A percentile compares a stretch with the other conserved stretches of the same genome.
These are phyloP conservation scores for Magallana gigas DNA, from an alignment of 1,140 invertebrate species.

Conservation along the genomic window DNA sequence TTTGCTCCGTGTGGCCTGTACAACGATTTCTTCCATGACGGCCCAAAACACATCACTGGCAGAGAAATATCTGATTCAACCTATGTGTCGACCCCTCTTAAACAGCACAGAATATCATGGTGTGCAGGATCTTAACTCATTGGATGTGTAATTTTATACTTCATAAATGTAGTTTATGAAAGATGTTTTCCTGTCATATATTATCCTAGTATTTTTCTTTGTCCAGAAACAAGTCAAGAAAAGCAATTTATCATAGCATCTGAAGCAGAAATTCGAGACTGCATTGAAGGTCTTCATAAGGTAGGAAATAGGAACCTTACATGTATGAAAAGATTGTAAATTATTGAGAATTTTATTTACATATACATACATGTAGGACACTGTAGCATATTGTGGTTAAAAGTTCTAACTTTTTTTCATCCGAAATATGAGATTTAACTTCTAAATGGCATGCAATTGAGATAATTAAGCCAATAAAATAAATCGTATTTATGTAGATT, in stretches of 20 bases:
- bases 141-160: too few species aligned
- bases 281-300: constrained; percentile 65
- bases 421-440: neutral
- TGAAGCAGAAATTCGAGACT: constrained; percentile 57
- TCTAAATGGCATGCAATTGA: neutral
- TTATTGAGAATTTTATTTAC: too few species aligned
- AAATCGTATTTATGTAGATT: too few species aligned
- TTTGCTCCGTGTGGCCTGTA: constrained; percentile 63
- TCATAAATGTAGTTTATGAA: too few species aligned
- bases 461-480: neutral
- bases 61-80: constrained; percentile 55
- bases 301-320: constrained; percentile 43
- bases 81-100: constrained; percentile 60
- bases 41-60: constrained; percentile 56
- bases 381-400: constrained; percentile 15
- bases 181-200: neutral
- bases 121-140: neutral
- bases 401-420: too few species aligned
- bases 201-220: neutral
- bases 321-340: neutral
- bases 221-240: neutral
- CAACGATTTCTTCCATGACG: constrained; percentile 58
- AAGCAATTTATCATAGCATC: constrained; percentile 49
- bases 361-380: neutral
- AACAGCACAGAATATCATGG: constrained; percentile 44